A percentile compares a stretch with the other conserved stretches of the same genome.
Conservation (phyloP, 2,797 vertebrate species). For the Perodicticus potto region DNA sequence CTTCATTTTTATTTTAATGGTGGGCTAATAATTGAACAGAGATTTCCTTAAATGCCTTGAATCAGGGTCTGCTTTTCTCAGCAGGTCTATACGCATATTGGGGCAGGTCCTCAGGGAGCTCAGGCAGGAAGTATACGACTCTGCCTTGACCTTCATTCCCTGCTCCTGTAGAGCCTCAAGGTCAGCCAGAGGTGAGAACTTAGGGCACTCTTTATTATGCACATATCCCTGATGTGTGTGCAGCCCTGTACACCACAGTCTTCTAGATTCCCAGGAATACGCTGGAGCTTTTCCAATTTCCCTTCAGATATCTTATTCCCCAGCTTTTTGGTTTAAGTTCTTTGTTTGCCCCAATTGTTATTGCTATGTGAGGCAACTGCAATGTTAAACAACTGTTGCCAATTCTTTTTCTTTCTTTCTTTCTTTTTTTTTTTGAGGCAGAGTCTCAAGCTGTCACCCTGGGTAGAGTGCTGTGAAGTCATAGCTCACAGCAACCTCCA, state of each 20-base stretch:
- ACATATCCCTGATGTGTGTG: not conserved
- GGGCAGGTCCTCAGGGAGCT: not conserved
- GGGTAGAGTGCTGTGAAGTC: no score
- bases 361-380: not conserved
- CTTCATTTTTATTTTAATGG: not conserved
- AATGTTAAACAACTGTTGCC: not conserved
- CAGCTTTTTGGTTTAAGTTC: not conserved
- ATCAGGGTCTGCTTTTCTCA: not conserved
- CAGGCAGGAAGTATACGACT: not conserved
- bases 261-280: not conserved
- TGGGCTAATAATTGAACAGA: not conserved
- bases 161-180: not conserved
- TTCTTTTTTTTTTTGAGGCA: no score
- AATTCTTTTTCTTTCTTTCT: not conserved
- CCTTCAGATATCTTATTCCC: not conserved
- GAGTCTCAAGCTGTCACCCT: no score
- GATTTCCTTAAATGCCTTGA: not conserved
- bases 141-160: not conserved
- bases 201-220: not conserved
- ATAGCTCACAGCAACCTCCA: no score
- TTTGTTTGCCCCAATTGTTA: not conserved
- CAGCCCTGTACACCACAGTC: not conserved
- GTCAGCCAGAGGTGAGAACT: not conserved
- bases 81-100: not conserved
- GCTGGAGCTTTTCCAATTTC: not conserved